These are phyloP conservation scores for Okapia johnstoni DNA, from an alignment of 2,113 vertebrate species.

Conservation along the genomic window DNA sequence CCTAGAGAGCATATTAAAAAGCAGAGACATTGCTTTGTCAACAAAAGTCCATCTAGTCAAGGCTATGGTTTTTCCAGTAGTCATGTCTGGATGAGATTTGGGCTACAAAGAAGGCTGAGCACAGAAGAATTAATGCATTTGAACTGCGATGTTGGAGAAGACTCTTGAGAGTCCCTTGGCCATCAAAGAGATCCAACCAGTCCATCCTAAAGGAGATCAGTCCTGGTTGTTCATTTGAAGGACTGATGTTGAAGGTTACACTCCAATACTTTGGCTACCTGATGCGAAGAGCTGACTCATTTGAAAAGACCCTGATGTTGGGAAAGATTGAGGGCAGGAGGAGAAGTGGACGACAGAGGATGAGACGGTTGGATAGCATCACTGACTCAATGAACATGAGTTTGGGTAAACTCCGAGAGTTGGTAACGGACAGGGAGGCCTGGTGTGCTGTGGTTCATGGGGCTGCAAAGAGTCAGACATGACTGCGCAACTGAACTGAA, in stretches of 20 bases:
- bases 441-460: neutral
- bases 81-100: neutral
- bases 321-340: neutral
- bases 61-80: neutral
- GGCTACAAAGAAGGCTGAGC: neutral
- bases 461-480: neutral
- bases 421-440: neutral
- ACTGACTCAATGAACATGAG: fast-evolving
- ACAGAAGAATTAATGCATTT: neutral
- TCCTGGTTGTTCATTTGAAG: neutral
- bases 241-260: neutral
- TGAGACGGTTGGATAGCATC: neutral
- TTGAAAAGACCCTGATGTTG: neutral
- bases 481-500: neutral
- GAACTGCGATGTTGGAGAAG: neutral
- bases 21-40: neutral
- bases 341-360: neutral
- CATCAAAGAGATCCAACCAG: neutral
- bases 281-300: neutral
- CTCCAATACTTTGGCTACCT: neutral
- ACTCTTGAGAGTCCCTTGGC: neutral
- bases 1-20: neutral
- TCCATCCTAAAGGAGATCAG: neutral
- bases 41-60: neutral
- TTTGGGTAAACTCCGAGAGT: neutral